These are phyloP conservation scores for Atlantisia rogersi DNA, from an alignment of 2,113 vertebrate species.

Conservation along the genomic window DNA sequence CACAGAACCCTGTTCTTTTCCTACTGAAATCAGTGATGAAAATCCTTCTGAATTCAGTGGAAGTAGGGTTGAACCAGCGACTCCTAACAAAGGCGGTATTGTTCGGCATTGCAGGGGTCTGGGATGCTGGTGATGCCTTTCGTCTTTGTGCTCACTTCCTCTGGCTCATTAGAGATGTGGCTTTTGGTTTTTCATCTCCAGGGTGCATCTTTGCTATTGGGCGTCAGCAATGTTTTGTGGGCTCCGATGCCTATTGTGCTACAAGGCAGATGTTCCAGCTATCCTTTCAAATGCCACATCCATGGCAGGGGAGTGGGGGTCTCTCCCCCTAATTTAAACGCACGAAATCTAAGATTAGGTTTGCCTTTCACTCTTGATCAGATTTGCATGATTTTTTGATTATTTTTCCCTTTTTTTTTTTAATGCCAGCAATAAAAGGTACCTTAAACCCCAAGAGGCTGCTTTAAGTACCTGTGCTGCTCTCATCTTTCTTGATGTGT, in stretches of 20 bases:
- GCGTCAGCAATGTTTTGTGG: neutral
- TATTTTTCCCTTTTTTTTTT: neutral
- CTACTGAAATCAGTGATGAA: neutral
- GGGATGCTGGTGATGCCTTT: conserved; percentile 25
- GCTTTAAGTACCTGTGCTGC: neutral
- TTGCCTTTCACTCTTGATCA: neutral
- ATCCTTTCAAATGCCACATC: neutral
- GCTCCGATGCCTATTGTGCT: neutral
- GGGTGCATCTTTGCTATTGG: neutral
- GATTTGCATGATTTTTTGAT: neutral
- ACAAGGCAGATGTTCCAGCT: neutral
- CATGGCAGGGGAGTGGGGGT: neutral
- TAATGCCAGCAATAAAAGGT: neutral
- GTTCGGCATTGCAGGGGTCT: neutral
- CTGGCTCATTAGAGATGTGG: conserved; percentile 4
- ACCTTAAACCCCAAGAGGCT: neutral
- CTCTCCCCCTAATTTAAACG: neutral
- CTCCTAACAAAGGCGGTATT: neutral
- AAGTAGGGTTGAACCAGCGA: neutral
- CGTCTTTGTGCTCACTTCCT: conserved; percentile 39
- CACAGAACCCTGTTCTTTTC: neutral
- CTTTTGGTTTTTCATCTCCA: conserved; percentile 6
- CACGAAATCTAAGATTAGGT: neutral
- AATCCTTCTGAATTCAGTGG: neutral
- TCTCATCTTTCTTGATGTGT: neutral